A percentile compares a stretch with the other conserved stretches of the same genome.
Conservation (phyloP, 1,140 invertebrate genomes). For the Aphaenogaster floridana region DNA sequence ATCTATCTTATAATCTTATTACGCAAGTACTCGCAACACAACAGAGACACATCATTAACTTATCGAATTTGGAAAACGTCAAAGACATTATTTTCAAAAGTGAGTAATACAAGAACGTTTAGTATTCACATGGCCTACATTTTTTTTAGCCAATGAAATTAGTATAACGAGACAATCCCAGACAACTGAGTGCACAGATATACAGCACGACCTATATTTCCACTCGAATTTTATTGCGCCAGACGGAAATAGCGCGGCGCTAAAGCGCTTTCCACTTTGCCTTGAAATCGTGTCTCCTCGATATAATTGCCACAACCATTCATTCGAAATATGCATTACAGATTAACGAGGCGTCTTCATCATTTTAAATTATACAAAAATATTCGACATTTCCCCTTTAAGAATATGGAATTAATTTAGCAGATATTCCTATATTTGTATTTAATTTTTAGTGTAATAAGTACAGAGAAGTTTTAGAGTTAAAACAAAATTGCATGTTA, state of each 20-base stretch:
- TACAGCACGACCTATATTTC: slow-evolving; percentile 74
- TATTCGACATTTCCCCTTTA: not conserved
- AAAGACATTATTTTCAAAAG: not conserved
- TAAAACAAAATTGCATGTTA: not conserved
- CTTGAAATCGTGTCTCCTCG: slow-evolving; percentile 70
- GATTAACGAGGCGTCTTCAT: not conserved
- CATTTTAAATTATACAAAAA: slow-evolving; percentile 7
- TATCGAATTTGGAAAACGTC: not conserved
- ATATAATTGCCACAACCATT: slow-evolving; percentile 49
- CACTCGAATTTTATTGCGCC: slow-evolving; percentile 71
- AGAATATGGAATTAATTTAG: not conserved
- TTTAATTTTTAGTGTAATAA: not conserved
- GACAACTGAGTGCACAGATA: slow-evolving; percentile 23
- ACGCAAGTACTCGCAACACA: not conserved
- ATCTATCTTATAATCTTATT: not conserved
- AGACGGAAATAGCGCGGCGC: slow-evolving; percentile 74
- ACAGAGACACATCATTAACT: not conserved
- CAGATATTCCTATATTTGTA: not conserved
- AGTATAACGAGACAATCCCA: slow-evolving; percentile 21
- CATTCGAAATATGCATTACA: slow-evolving; percentile 2
- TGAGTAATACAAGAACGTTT: not conserved
- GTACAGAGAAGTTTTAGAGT: not conserved
- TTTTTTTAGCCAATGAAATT: slow-evolving; percentile 14
- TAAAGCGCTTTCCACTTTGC: slow-evolving; percentile 71
- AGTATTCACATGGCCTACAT: not conserved